Evolutionary conservation across 1,140 invertebrate genomes (phyloP).

Genomic region (Drosophila lini): DNA sequence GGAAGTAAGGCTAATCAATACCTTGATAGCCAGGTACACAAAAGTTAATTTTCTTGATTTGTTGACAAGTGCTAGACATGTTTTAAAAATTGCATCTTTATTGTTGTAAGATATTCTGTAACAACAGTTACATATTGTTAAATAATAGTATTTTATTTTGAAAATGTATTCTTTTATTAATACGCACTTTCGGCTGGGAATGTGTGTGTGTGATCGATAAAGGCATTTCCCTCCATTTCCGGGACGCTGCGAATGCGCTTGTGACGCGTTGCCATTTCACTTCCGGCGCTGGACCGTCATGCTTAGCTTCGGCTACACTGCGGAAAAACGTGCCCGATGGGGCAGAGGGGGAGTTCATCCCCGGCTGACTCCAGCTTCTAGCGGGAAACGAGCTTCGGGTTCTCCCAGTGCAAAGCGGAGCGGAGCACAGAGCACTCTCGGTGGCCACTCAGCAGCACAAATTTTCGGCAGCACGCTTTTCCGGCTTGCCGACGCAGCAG

Average conservation of each 20-base stretch:
- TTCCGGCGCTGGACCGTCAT: conserved; percentile 65
- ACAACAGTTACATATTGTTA: background rate
- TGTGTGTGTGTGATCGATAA: conserved; percentile 28
- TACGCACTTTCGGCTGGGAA: background rate
- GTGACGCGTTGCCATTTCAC: conserved; percentile 73
- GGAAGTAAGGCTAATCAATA: background rate
- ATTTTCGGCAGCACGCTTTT: conserved; percentile 79
- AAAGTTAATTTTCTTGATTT: background rate
- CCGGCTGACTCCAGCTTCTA: background rate
- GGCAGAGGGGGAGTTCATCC: background rate
- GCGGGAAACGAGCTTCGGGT: background rate
- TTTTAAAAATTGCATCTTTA: too few species aligned
- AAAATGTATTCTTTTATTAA: background rate
- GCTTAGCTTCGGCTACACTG: conserved; percentile 41
- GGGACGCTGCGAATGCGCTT: conserved; percentile 45
- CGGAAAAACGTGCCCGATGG: conserved; percentile 3
- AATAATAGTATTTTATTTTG: background rate
- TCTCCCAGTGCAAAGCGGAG: conserved; percentile 16
- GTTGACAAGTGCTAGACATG: too few species aligned
- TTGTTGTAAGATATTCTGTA: too few species aligned
- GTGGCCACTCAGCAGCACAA: conserved; percentile 74
- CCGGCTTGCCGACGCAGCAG: conserved; percentile 72
- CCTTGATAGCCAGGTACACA: background rate
- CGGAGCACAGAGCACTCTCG: conserved; percentile 41
- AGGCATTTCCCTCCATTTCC: conserved; percentile 71